Evolutionary conservation across 2,113 vertebrate species (phyloP).

Genomic region (Chitala chitala): DNA sequence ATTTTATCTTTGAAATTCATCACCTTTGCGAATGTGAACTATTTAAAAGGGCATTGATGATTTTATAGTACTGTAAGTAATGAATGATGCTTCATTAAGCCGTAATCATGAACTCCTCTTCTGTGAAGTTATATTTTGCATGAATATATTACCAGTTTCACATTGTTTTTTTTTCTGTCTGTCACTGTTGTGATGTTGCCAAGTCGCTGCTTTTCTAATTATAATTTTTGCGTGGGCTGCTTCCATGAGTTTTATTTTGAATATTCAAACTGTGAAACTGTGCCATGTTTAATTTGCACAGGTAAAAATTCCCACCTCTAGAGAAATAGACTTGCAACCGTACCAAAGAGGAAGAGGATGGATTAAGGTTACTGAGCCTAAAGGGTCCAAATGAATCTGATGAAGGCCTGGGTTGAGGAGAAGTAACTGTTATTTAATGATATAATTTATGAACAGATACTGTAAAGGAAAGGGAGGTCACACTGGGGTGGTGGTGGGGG

Average conservation of each 20-base stretch:
- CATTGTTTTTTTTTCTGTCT: neutral
- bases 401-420: neutral
- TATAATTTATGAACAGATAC: neutral
- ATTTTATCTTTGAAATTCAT: neutral
- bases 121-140: conserved; percentile 12
- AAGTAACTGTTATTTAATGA: neutral
- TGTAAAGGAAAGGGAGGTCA: neutral
- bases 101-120: conserved; percentile 14
- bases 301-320: neutral
- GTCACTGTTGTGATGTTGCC: neutral
- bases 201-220: neutral
- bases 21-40: neutral
- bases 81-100: conserved; percentile 18
- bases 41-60: neutral
- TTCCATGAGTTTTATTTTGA: conserved; percentile 5
- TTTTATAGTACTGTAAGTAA: conserved; percentile 7
- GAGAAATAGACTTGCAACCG: neutral
- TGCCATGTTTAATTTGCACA: neutral
- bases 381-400: neutral
- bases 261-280: conserved; percentile 1
- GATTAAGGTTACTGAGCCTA: neutral
- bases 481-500: neutral
- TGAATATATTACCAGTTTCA: conserved; percentile 10
- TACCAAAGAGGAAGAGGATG: too few relatives aligned
- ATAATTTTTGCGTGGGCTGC: neutral